A percentile compares a stretch with the other conserved stretches of the same genome.
Evolutionary conservation across 2,113 vertebrate genomes (phyloP).

Genomic region (Piaya cayana): DNA sequence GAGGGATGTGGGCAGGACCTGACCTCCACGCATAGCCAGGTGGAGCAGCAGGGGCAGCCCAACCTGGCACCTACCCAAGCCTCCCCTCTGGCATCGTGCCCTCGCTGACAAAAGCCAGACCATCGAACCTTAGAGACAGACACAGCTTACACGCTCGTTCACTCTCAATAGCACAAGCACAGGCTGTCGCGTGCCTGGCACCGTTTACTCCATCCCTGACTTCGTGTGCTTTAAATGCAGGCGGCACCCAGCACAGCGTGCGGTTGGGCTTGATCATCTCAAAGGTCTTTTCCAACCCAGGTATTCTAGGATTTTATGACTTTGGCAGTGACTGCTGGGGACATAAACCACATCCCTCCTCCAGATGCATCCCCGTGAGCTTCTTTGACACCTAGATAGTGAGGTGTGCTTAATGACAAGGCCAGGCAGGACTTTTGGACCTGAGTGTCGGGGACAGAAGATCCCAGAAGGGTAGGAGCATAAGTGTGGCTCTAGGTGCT

Average conservation of each 20-base stretch:
- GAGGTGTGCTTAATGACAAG: not conserved
- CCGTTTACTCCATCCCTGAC: accelerated
- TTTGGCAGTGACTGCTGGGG: not conserved
- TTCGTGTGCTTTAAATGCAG: not conserved
- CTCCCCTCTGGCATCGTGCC: not conserved
- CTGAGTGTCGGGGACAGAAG: accelerated
- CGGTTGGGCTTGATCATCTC: no score
- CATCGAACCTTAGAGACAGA: not conserved
- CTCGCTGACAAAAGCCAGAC: not conserved
- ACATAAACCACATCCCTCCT: not conserved
- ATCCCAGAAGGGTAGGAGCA: not conserved
- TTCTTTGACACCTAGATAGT: not conserved
- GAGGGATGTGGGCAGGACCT: not conserved
- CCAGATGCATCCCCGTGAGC: accelerated
- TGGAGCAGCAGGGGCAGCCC: not conserved
- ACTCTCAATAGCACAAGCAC: not conserved
- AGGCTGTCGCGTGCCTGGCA: accelerated
- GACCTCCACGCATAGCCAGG: not conserved
- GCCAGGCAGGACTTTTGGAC: not conserved
- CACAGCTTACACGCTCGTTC: accelerated
- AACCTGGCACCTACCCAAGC: not conserved
- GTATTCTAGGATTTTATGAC: no score
- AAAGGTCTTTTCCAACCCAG: no score
- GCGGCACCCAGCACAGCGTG: not conserved
- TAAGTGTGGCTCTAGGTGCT: not conserved